Evolutionary conservation across 2,888 invertebrate species (phyloP).

Genomic region (Rhogogaster chlorosoma): DNA sequence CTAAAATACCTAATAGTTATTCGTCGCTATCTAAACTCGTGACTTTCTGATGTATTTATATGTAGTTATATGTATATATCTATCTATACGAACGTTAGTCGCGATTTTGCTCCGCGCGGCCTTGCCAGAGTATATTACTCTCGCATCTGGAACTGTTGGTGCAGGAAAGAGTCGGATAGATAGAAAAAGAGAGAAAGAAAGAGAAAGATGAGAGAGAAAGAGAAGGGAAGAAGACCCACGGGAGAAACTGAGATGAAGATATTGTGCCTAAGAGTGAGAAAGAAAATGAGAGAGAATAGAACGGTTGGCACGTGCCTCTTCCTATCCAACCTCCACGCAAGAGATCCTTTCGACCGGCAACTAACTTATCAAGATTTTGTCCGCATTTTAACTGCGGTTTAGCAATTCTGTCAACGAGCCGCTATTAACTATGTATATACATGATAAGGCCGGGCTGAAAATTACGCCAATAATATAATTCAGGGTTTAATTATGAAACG

Average conservation of each 20-base stretch:
- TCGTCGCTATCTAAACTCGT: not conserved
- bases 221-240: constrained; percentile 54
- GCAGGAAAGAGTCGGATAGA: constrained; percentile 41
- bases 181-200: constrained; percentile 40
- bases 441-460: not conserved
- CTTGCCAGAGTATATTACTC: constrained; percentile 65
- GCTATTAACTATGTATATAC: not conserved
- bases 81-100: not conserved
- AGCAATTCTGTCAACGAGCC: not conserved
- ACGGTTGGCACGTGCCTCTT: constrained; percentile 40
- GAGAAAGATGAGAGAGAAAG: constrained; percentile 57
- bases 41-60: not conserved
- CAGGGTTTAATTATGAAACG: not conserved
- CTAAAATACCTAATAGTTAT: not conserved
- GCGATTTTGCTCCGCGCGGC: constrained; percentile 56
- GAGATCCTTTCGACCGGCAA: constrained; percentile 13
- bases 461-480: no score
- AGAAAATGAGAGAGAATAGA: constrained; percentile 54
- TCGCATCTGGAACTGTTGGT: constrained; percentile 53
- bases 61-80: not conserved
- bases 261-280: constrained; percentile 47
- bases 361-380: constrained; percentile 20
- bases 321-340: constrained; percentile 26
- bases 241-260: constrained; percentile 18
- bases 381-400: not conserved